Evolutionary conservation across 2,113 vertebrate genomes (phyloP).

Genomic region (Chaenogobius annularis): DNA sequence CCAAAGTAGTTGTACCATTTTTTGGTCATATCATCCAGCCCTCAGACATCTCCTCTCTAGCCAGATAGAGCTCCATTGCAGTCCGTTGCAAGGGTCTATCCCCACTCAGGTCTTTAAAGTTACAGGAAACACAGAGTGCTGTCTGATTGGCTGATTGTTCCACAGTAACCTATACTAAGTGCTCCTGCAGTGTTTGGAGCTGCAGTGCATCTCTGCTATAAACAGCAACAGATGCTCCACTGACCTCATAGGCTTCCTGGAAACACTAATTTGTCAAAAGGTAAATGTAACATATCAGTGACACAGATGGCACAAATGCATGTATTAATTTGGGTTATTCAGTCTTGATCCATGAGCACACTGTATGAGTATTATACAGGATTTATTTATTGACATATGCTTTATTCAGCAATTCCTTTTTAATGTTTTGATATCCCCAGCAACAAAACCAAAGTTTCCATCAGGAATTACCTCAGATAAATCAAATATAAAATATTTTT

Average conservation of each 20-base stretch:
- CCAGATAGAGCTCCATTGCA: slow-evolving; percentile 11
- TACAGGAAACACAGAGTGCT: slow-evolving; percentile 73
- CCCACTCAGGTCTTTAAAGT: slow-evolving; percentile 49
- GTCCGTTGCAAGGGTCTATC: slow-evolving; percentile 21
- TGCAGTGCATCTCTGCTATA: slow-evolving; percentile 75
- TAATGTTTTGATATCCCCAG: no score
- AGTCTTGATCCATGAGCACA: background rate
- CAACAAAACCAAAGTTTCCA: no score
- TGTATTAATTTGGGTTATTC: background rate
- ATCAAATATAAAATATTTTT: no score
- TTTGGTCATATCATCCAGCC: no score
- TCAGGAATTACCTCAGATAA: no score
- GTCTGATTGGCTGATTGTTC: slow-evolving; percentile 77
- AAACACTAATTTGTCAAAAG: slow-evolving; percentile 93
- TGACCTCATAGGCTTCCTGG: slow-evolving; percentile 93
- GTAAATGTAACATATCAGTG: slow-evolving; percentile 79
- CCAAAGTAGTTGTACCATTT: no score
- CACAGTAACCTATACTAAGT: slow-evolving; percentile 81
- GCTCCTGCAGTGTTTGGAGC: slow-evolving; percentile 56
- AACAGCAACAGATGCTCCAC: slow-evolving; percentile 90
- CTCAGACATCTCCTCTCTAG: background rate
- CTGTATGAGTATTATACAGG: background rate
- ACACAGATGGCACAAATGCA: slow-evolving; percentile 17
- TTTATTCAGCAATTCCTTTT: background rate
- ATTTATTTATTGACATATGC: background rate